Evolutionary conservation across 2,797 vertebrate genomes (phyloP).

Genomic region (Enteromius thamalakanensis): DNA sequence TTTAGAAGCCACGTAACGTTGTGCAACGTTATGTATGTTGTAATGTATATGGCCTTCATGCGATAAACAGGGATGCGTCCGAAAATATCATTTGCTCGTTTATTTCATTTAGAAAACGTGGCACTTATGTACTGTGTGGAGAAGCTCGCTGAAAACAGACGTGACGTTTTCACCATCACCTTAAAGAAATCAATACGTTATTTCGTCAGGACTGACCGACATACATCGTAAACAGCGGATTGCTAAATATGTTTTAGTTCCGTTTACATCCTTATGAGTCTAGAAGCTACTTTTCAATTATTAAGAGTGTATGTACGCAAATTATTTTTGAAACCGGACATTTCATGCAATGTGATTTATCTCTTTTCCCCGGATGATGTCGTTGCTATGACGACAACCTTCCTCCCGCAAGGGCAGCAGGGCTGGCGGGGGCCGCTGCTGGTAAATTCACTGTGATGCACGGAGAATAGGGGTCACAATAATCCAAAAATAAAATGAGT

Average conservation of each 20-base stretch:
- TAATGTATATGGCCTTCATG: not conserved
- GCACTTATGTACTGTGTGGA: not conserved
- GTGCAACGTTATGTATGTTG: not conserved
- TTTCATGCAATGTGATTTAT: conserved; percentile 54
- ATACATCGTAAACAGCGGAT: not conserved
- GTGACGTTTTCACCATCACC: not conserved
- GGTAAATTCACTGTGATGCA: conserved; percentile 55
- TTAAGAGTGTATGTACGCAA: not conserved
- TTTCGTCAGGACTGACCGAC: not conserved
- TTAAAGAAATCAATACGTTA: not conserved
- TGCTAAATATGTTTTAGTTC: not conserved
- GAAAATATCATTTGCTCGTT: not conserved
- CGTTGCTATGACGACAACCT: conserved; percentile 82
- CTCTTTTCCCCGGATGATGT: conserved; percentile 66
- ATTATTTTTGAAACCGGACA: not conserved
- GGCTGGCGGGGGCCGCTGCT: conserved; percentile 59
- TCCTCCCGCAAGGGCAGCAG: conserved; percentile 73
- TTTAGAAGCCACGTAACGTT: not conserved
- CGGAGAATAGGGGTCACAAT: not conserved
- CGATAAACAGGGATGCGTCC: not conserved
- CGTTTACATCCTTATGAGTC: not conserved
- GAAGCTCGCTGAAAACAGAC: not conserved
- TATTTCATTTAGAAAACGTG: not conserved
- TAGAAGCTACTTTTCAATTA: not conserved
- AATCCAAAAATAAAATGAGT: not conserved